Evolutionary conservation across 2,113 vertebrate genomes (phyloP).

Genomic region (Antennarius striatus): DNA sequence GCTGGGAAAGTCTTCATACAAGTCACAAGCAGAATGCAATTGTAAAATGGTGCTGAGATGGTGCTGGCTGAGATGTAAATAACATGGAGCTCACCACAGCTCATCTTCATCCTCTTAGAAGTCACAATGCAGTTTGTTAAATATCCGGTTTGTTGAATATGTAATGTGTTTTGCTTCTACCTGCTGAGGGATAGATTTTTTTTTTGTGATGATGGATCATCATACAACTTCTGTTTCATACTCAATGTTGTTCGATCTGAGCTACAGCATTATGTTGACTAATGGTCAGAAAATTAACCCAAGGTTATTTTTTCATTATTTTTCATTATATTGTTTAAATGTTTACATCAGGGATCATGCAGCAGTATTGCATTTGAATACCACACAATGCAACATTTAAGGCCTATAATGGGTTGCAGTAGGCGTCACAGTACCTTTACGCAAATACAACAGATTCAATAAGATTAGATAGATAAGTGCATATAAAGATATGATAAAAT

Average conservation of each 20-base stretch:
- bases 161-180: background rate
- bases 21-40: slow-evolving; percentile 7
- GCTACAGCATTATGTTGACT: background rate
- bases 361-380: background rate
- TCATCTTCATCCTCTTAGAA: slow-evolving; percentile 44
- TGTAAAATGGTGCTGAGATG: slow-evolving; percentile 38
- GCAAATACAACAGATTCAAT: no score
- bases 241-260: no score
- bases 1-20: slow-evolving; percentile 15
- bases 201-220: background rate
- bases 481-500: background rate
- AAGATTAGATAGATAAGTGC: no score
- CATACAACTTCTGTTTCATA: background rate
- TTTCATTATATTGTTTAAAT: background rate
- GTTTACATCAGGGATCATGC: background rate
- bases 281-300: background rate
- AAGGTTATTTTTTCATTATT: background rate
- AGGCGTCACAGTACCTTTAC: no score
- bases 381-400: background rate
- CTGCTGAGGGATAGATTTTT: background rate
- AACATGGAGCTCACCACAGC: slow-evolving; percentile 12
- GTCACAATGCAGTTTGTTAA: slow-evolving; percentile 1
- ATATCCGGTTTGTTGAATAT: background rate
- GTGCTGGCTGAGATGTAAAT: slow-evolving; percentile 43
- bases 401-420: background rate